A percentile compares a stretch with the other conserved stretches of the same genome.
phyloP scores from a whole-genome alignment of 2,888 invertebrate genomes.

The Brenthis daphne region DNA sequence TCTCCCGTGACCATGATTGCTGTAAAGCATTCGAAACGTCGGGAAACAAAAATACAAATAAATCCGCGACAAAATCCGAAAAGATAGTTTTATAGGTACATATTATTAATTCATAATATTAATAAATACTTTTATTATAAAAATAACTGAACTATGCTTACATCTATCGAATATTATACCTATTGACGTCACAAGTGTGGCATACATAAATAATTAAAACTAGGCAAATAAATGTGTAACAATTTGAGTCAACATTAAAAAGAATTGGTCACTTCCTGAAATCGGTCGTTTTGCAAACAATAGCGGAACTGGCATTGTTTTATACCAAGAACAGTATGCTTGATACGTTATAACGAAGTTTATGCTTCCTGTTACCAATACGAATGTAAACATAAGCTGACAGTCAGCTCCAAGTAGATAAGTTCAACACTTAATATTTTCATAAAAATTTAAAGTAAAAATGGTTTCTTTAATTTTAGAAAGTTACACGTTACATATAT shows the following conservation, averaged over 20 bases:
- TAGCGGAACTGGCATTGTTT: constrained; percentile 80
- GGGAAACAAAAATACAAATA: no score
- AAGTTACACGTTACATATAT: background rate
- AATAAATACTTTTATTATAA: background rate
- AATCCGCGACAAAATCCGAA: no score
- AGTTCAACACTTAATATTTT: constrained; percentile 2
- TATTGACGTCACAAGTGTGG: background rate
- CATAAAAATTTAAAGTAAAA: background rate
- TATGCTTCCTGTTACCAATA: constrained; percentile 79
- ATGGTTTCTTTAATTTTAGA: background rate
- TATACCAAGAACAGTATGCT: constrained; percentile 64
- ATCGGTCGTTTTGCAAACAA: constrained; percentile 73
- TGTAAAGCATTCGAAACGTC: no score
- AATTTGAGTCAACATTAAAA: constrained; percentile 32
- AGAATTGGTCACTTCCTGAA: constrained; percentile 72
- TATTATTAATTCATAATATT: background rate
- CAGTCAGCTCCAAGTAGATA: constrained; percentile 14
- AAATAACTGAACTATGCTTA: background rate
- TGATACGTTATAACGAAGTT: constrained; percentile 72
- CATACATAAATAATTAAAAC: background rate
- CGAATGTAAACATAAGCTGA: constrained; percentile 67
- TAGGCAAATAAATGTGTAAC: constrained; percentile 1
- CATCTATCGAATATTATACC: no score
- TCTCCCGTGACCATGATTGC: no score
- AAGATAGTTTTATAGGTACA: no score